Base-by-base conservation (phyloP, 1,140 invertebrate genomes). In the Sycophaga agraensis region DNA sequence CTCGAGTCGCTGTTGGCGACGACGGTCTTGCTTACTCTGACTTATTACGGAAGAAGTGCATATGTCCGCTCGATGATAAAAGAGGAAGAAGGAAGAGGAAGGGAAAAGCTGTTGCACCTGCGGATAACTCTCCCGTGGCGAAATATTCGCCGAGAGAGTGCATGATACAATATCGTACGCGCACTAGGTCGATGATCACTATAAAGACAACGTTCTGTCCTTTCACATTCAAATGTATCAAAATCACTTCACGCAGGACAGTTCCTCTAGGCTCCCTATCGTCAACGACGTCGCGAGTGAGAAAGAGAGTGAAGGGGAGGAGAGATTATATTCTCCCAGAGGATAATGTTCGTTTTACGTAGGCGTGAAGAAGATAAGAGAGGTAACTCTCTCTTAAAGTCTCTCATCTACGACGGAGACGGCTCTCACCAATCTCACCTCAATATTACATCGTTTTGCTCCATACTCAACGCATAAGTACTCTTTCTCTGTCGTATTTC, bases 401-500 rank as follows among this genome's bases (percentile, higher is more conserved):
- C 3, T 39, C 8, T 39, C 16, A 14, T 0, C 11, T 42, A 14
- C n/a, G 39, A 28, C 8, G 51, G 17, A 12, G 35, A 28, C 6
- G 16, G 21, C 12, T 40, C 9, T 50, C 48, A 26, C 24, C 4
- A 4, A 4, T 46, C 53, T 45, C 53, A 45, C 40, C 53, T 56
- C 53, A 19, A 34, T 45, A 56, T 54, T 54, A 19, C 28, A 42
- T 42, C 22, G 37, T 12, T 50, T 4, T 50, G 31, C 24, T n/a
- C 12, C 16, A 34, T 46, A 16, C 6, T 24, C 22, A 19, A 6
- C 28, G 11, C 11, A 31, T 31, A 31, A 28, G 6, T 48, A 40
- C 28, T 35, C 46, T 63, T 21, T 39, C n/a, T 22, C 60, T 57
- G 46, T 56, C 45, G 21, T 48, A 40, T 57, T 43, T 49, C 17